Conservation (phyloP, 2,797 vertebrate species). For the Phrynocephalus vlangalii region DNA sequence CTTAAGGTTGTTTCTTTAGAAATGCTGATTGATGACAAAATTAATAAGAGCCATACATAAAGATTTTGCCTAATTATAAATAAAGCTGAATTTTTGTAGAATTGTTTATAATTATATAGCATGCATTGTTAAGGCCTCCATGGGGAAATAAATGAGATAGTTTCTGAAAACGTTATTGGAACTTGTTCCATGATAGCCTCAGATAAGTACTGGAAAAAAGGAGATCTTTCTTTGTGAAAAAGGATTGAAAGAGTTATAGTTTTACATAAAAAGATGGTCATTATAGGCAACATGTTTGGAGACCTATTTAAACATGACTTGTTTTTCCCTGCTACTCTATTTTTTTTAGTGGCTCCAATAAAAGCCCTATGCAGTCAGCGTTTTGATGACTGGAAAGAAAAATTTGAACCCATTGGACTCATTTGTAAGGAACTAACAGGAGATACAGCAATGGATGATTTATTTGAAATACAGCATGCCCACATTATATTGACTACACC, state of each 20-base stretch:
- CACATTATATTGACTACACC: conserved; percentile 97
- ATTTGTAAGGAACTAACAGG: conserved; percentile 96
- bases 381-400: conserved; percentile 93
- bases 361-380: conserved; percentile 97
- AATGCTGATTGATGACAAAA: background rate
- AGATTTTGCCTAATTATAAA: background rate
- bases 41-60: background rate
- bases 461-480: conserved; percentile 96
- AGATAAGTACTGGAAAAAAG: background rate
- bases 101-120: background rate
- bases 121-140: background rate
- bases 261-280: background rate
- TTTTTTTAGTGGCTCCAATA: conserved; percentile 93
- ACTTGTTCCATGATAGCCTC: background rate
- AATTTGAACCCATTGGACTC: conserved; percentile 93
- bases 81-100: background rate
- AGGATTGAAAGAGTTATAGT: background rate
- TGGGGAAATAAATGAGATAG: background rate
- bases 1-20: background rate
- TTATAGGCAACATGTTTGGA: conserved; percentile 8
- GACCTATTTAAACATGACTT: conserved; percentile 11
- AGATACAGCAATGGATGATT: conserved; percentile 94
- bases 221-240: background rate
- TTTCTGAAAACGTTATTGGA: background rate
- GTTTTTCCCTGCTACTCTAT: conserved; percentile 34